Conservation (phyloP, 1,140 invertebrate species). For the Nixonia krombeini region DNA sequence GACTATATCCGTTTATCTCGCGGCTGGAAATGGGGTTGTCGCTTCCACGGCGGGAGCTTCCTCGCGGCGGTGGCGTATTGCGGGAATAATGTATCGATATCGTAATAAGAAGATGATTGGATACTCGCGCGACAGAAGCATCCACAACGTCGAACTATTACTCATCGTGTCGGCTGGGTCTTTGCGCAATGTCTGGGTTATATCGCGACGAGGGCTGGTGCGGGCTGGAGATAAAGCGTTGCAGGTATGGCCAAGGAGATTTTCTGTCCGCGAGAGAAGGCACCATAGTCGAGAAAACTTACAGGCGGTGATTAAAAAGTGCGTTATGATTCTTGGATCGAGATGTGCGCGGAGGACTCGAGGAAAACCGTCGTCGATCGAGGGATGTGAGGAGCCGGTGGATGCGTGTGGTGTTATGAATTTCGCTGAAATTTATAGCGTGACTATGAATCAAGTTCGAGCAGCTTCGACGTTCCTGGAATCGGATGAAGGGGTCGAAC, state of each 20-base stretch:
- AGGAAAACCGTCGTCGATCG: too few relatives aligned
- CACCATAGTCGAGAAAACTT: conserved; percentile 11
- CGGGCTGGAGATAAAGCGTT: conserved; percentile 53
- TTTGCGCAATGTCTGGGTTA: conserved; percentile 59
- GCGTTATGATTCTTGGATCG: too few relatives aligned
- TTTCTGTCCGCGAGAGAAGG: conserved; percentile 33
- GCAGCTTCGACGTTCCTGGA: conserved; percentile 42
- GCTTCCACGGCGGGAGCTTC: conserved; percentile 12
- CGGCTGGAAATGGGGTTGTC: conserved; percentile 30
- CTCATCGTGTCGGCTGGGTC: conserved; percentile 58
- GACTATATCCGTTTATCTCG: conserved; percentile 46
- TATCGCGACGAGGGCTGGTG: conserved; percentile 54
- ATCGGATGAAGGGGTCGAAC: conserved; percentile 62
- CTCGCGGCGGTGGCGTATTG: conserved; percentile 42
- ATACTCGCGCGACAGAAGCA: conserved; percentile 55
- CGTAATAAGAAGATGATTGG: conserved; percentile 70
- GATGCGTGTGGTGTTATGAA: conserved; percentile 51
- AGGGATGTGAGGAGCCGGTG: neutral
- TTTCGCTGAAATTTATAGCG: conserved; percentile 62
- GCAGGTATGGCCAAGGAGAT: conserved; percentile 48
- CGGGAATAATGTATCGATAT: conserved; percentile 68
- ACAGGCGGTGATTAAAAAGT: too few relatives aligned
- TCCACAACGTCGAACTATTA: conserved; percentile 52
- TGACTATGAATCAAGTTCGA: conserved; percentile 61
- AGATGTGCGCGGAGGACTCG: too few relatives aligned